Conservation (phyloP, 53 echinoderm and acorn worm species). For the Henricia sp. region DNA sequence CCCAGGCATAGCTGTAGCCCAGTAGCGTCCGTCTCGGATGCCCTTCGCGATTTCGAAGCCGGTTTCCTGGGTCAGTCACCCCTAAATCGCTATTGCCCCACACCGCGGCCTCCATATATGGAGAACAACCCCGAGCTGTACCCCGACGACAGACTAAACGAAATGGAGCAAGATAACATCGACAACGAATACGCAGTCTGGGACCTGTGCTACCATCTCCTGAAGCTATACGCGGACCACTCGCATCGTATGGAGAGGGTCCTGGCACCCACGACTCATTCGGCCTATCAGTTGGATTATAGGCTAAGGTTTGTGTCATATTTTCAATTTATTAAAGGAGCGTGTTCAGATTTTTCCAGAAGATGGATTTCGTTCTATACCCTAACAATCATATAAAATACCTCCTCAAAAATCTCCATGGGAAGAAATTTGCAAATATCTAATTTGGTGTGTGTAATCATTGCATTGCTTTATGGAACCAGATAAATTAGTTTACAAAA, state of each 20-base stretch:
- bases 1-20: slow-evolving; percentile 77
- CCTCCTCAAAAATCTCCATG: no score
- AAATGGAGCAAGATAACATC: slow-evolving; percentile 20
- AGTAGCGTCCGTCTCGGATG: slow-evolving; percentile 79
- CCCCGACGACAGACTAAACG: slow-evolving; percentile 55
- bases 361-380: no score
- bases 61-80: slow-evolving; percentile 86
- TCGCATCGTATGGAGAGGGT: slow-evolving; percentile 80
- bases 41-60: slow-evolving; percentile 82
- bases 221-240: slow-evolving; percentile 85
- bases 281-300: slow-evolving; percentile 94
- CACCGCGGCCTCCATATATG: slow-evolving; percentile 93
- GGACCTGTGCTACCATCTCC: slow-evolving; percentile 95
- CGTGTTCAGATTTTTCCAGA: no score
- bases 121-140: slow-evolving; percentile 79
- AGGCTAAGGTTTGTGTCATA: slow-evolving; percentile 80
- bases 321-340: neutral
- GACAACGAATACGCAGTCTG: slow-evolving; percentile 60
- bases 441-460: no score
- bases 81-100: slow-evolving; percentile 75
- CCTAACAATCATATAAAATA: no score
- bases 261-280: slow-evolving; percentile 88
- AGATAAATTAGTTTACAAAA: no score
- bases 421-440: no score
- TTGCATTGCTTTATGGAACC: no score